These are phyloP conservation scores for Pangasianodon hypophthalmus DNA, from an alignment of 2,113 vertebrate genomes.

Conservation along the genomic window DNA sequence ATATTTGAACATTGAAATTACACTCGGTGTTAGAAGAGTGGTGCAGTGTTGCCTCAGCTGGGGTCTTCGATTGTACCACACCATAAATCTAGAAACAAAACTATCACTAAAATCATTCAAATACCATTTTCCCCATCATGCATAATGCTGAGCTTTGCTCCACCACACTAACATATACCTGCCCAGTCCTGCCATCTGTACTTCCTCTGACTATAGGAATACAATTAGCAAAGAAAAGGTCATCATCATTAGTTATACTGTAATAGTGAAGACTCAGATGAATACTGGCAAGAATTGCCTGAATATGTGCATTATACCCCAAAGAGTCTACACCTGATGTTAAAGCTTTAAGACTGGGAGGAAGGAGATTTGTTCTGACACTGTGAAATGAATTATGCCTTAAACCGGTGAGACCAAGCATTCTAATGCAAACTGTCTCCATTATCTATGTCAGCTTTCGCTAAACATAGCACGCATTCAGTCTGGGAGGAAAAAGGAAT, in stretches of 20 bases:
- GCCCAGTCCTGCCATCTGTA: background rate
- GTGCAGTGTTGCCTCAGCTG: background rate
- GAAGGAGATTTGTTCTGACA: background rate
- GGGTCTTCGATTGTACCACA: background rate
- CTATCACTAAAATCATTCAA: background rate
- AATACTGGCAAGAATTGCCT: conserved; percentile 3
- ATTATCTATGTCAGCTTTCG: background rate
- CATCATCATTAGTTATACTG: conserved; percentile 23
- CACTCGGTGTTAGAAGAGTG: background rate
- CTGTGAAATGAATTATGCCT: conserved; percentile 6
- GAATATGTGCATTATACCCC: background rate
- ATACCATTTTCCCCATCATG: background rate
- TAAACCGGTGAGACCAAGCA: background rate
- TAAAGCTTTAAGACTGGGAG: background rate
- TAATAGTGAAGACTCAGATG: conserved; percentile 22
- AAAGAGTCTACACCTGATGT: background rate
- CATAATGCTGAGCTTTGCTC: background rate
- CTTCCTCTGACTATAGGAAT: background rate
- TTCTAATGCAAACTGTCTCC: background rate
- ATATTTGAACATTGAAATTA: conserved; percentile 1
- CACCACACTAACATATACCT: conserved; percentile 12
- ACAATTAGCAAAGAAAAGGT: conserved; percentile 31
- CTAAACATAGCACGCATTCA: background rate
- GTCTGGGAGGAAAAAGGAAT: background rate
- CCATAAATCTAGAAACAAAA: background rate